Percentiles rank a stretch among this genome's conserved stretches.
phyloP scores from a whole-genome alignment of 2,113 vertebrate genomes.

The Pygoscelis adeliae region DNA sequence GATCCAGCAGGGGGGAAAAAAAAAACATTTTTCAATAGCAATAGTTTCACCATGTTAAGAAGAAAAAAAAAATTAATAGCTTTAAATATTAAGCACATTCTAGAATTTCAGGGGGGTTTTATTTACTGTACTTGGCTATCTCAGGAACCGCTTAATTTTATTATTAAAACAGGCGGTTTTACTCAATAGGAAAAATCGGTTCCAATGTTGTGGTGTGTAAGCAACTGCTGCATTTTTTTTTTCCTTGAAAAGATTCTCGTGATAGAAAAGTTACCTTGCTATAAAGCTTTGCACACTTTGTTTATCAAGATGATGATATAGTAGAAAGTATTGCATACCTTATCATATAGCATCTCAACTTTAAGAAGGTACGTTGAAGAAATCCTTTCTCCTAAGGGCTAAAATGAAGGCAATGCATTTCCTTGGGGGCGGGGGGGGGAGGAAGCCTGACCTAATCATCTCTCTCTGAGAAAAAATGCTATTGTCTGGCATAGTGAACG shows the following conservation, averaged over 20 bases:
- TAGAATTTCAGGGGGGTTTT: background rate
- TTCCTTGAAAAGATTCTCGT: background rate
- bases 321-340: background rate
- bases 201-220: background rate
- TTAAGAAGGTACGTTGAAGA: background rate
- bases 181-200: background rate
- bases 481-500: background rate
- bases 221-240: background rate
- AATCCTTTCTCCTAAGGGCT: background rate
- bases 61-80: background rate
- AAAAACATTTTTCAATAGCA: background rate
- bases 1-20: background rate
- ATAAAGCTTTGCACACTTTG: background rate
- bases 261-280: background rate
- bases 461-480: background rate
- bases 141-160: background rate
- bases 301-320: constrained; percentile 2
- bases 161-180: constrained; percentile 1
- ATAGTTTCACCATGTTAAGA: background rate
- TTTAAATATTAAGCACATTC: background rate
- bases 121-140: background rate
- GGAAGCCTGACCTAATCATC: background rate
- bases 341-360: background rate
- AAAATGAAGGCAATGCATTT: background rate
- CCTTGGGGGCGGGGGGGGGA: background rate